These are phyloP conservation scores for Lissocephala sabroskyi DNA, from an alignment of 2,888 invertebrate species.

Conservation along the genomic window DNA sequence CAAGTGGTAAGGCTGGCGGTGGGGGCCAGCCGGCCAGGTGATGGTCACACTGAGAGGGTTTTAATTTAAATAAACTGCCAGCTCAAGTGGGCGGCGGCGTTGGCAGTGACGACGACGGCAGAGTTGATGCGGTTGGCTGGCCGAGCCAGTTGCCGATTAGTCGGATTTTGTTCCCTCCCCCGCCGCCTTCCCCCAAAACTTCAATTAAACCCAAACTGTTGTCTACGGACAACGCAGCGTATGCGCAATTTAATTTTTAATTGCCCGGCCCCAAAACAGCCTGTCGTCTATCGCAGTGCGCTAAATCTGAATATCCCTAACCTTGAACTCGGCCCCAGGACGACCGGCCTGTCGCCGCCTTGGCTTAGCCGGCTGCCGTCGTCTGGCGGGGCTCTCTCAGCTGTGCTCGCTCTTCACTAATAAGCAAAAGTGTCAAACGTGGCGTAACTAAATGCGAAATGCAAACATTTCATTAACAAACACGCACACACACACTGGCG, in stretches of 20 bases:
- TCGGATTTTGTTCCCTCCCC: background rate
- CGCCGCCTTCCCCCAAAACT: background rate
- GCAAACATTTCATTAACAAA: slow-evolving; percentile 57
- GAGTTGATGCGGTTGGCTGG: background rate
- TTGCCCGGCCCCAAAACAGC: slow-evolving; percentile 4
- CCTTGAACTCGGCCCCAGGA: slow-evolving; percentile 43
- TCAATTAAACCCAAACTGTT: slow-evolving; percentile 1
- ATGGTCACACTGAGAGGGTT: slow-evolving; percentile 36
- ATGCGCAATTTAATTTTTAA: slow-evolving; percentile 7
- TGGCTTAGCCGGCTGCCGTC: no score
- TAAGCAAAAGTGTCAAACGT: slow-evolving; percentile 65
- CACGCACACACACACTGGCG: slow-evolving; percentile 5
- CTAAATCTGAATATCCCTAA: slow-evolving; percentile 27
- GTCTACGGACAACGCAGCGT: background rate
- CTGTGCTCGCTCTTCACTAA: slow-evolving; percentile 50
- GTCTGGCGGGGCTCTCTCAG: no score
- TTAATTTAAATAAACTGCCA: slow-evolving; percentile 55
- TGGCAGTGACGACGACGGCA: background rate
- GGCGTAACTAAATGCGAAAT: slow-evolving; percentile 62
- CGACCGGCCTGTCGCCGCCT: slow-evolving; percentile 2
- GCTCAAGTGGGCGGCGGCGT: background rate
- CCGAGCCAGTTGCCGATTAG: background rate
- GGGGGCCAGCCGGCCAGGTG: no score
- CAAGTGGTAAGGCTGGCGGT: no score
- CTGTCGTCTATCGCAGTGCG: slow-evolving; percentile 2